phyloP scores from a whole-genome alignment of 2,113 vertebrate species.

The Pseudopodoces humilis region DNA sequence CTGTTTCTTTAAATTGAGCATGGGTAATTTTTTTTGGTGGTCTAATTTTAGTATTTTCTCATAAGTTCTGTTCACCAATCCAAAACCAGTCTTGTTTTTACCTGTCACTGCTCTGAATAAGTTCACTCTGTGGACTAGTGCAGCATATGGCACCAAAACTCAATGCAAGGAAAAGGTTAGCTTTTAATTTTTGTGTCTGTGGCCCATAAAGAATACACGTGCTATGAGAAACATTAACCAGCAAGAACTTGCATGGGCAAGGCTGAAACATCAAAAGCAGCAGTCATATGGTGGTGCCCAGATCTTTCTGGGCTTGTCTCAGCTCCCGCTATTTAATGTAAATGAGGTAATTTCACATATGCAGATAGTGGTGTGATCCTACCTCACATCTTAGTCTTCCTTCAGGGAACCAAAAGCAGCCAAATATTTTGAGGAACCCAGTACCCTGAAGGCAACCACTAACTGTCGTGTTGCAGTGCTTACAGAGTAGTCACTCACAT shows the following conservation, averaged over 20 bases:
- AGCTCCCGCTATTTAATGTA: slow-evolving; percentile 10
- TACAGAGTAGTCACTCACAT: not conserved
- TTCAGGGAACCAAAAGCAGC: not conserved
- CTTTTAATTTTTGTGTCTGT: not conserved
- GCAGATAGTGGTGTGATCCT: not conserved
- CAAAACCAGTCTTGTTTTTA: not conserved
- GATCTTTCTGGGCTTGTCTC: not conserved
- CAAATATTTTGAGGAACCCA: not conserved
- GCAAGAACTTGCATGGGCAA: not conserved
- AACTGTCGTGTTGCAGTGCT: not conserved
- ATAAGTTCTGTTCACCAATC: not conserved
- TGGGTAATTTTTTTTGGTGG: not conserved
- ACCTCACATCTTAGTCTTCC: not conserved
- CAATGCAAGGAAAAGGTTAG: not conserved
- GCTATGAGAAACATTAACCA: not conserved
- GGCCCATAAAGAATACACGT: not conserved
- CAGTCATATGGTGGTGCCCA: not conserved
- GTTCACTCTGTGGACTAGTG: not conserved
- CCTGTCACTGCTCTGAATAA: not conserved
- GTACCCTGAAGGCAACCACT: not conserved
- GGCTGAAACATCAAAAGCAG: not conserved
- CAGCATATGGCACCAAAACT: not conserved
- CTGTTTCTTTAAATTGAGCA: not conserved
- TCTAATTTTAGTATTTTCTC: not conserved
- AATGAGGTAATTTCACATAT: not conserved